These are phyloP conservation scores for Todiramphus chloris DNA, from an alignment of 2,113 vertebrate species.

Conservation along the genomic window DNA sequence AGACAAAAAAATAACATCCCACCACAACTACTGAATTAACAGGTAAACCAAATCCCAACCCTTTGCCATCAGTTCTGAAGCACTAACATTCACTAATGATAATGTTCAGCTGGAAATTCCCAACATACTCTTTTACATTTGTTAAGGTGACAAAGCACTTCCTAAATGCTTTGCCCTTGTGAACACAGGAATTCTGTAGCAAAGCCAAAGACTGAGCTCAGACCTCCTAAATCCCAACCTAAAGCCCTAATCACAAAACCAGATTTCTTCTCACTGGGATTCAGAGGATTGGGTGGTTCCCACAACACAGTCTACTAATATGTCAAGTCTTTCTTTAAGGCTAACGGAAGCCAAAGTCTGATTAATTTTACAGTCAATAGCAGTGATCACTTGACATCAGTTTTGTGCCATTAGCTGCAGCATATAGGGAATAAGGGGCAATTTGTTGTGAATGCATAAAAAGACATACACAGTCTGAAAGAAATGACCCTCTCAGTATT, in stretches of 20 bases:
- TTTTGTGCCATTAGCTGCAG: conserved; percentile 44
- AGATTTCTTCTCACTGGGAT: not conserved
- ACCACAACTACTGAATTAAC: not conserved
- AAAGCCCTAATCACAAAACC: conserved; percentile 35
- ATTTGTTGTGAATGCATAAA: conserved; percentile 22
- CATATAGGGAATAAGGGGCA: conserved; percentile 15
- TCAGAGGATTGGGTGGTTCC: not conserved
- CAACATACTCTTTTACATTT: not conserved
- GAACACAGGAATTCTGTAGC: conserved; percentile 14
- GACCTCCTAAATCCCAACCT: not conserved
- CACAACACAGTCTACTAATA: not conserved
- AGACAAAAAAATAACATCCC: not conserved
- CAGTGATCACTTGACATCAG: conserved; percentile 42
- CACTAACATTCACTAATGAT: not conserved
- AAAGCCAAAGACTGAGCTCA: conserved; percentile 33
- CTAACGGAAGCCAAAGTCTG: conserved; percentile 21
- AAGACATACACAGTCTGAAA: not conserved
- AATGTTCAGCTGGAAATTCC: conserved; percentile 15
- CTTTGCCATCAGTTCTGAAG: not conserved
- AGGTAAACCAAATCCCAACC: not conserved
- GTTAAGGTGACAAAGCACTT: conserved; percentile 51
- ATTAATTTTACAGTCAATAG: conserved; percentile 45
- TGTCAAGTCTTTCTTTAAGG: conserved; percentile 16
- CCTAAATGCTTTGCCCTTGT: conserved; percentile 5
- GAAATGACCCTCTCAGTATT: conserved; percentile 47